Evolutionary conservation across 2,888 invertebrate species (phyloP).

Genomic region (Cremastinae sp.): DNA sequence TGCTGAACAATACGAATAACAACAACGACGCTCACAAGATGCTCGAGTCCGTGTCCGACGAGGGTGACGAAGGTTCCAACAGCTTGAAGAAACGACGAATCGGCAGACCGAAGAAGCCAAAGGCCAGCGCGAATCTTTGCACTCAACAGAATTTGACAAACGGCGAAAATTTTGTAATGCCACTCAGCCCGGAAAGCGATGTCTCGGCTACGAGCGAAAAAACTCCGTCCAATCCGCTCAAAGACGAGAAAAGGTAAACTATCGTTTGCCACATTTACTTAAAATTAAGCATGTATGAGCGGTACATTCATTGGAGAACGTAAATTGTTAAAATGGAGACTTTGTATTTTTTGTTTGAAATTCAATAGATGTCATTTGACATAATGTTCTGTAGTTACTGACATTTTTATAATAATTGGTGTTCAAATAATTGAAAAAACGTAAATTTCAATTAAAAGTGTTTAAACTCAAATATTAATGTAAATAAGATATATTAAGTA

Average conservation of each 20-base stretch:
- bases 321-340: no score
- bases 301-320: no score
- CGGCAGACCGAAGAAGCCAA: slow-evolving; percentile 71
- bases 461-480: no score
- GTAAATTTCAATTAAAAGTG: no score
- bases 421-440: no score
- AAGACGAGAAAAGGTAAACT: slow-evolving; percentile 76
- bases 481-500: no score
- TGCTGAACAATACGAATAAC: slow-evolving; percentile 73
- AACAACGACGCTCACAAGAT: slow-evolving; percentile 72
- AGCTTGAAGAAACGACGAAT: slow-evolving; percentile 71
- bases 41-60: slow-evolving; percentile 46
- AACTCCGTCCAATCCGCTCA: slow-evolving; percentile 68
- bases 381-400: no score
- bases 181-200: slow-evolving; percentile 79
- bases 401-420: no score
- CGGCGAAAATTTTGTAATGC: slow-evolving; percentile 78
- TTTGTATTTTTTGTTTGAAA: no score
- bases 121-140: slow-evolving; percentile 64
- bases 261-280: not conserved
- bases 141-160: slow-evolving; percentile 69
- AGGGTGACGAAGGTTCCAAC: slow-evolving; percentile 63
- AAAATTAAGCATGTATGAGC: no score
- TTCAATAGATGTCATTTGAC: no score
- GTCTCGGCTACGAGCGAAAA: slow-evolving; percentile 78